Evolutionary conservation across 2,888 invertebrate genomes (phyloP).

Genomic region (Amiota communis): DNA sequence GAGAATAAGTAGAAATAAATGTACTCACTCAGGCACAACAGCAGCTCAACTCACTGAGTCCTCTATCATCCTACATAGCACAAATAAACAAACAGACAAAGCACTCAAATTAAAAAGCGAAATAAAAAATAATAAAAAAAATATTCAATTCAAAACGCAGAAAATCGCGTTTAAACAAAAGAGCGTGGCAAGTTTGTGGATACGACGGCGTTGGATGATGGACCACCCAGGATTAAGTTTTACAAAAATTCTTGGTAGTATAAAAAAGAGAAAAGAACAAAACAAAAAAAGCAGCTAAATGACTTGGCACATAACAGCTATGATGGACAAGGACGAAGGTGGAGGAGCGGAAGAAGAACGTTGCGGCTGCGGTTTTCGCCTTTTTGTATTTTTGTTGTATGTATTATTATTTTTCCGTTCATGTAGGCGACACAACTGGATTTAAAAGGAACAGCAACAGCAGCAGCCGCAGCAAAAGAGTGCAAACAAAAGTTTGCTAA

Average conservation of each 20-base stretch:
- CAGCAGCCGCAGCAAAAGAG: neutral
- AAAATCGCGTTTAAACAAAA: neutral
- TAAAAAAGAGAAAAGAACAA: neutral
- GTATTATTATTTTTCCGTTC: neutral
- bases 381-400: neutral
- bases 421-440: neutral
- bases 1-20: too few species aligned
- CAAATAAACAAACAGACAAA: too few species aligned
- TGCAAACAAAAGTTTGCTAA: neutral
- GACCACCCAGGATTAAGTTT: slow-evolving; percentile 33
- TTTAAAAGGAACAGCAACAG: neutral
- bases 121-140: slow-evolving; percentile 5
- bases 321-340: neutral
- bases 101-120: neutral
- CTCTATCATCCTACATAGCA: too few species aligned
- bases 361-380: neutral
- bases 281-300: neutral
- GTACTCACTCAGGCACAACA: too few species aligned
- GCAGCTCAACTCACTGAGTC: too few species aligned
- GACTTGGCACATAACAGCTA: slow-evolving; percentile 15
- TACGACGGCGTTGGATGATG: slow-evolving; percentile 2
- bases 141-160: slow-evolving; percentile 13
- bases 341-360: neutral
- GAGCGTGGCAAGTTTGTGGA: neutral
- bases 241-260: too few species aligned